These are phyloP conservation scores for Sinocyclocheilus anophthalmus DNA, from an alignment of 2,113 vertebrate species.

Conservation along the genomic window DNA sequence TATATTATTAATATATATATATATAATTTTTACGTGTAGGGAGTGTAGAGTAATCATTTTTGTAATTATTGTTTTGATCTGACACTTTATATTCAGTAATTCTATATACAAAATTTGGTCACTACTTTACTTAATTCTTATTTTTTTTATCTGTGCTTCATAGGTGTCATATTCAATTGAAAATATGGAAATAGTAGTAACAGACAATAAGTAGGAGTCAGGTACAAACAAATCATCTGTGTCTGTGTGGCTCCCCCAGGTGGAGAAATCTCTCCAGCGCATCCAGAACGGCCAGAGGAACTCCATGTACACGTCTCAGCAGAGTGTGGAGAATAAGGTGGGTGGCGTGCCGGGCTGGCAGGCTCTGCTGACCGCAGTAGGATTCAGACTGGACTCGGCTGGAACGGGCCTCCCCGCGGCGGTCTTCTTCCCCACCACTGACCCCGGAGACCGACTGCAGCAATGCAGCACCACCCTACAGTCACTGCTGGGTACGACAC, in stretches of 20 bases:
- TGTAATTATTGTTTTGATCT: no score
- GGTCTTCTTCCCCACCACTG: conserved; percentile 91
- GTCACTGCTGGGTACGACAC: conserved; percentile 86
- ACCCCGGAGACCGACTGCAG: conserved; percentile 89
- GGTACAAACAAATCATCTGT: neutral
- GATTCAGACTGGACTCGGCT: conserved; percentile 88
- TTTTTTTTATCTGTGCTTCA: no score
- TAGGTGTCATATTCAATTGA: neutral
- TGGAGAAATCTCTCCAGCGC: conserved; percentile 94
- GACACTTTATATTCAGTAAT: no score
- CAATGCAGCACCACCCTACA: conserved; percentile 93
- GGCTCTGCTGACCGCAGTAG: conserved; percentile 89
- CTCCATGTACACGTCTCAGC: conserved; percentile 96
- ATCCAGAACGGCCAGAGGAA: conserved; percentile 94
- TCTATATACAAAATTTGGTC: no score
- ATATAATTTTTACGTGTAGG: no score
- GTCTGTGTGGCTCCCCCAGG: conserved; percentile 67
- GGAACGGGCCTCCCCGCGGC: conserved; percentile 85
- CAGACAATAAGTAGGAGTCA: neutral
- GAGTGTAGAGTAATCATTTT: no score
- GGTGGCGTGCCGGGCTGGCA: conserved; percentile 93
- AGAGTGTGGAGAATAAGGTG: conserved; percentile 97
- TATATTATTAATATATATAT: no score
- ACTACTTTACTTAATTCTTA: no score
- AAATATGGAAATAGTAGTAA: neutral